phyloP scores from a whole-genome alignment of 2,888 invertebrate genomes.

The Yponomeuta cagnagella region DNA sequence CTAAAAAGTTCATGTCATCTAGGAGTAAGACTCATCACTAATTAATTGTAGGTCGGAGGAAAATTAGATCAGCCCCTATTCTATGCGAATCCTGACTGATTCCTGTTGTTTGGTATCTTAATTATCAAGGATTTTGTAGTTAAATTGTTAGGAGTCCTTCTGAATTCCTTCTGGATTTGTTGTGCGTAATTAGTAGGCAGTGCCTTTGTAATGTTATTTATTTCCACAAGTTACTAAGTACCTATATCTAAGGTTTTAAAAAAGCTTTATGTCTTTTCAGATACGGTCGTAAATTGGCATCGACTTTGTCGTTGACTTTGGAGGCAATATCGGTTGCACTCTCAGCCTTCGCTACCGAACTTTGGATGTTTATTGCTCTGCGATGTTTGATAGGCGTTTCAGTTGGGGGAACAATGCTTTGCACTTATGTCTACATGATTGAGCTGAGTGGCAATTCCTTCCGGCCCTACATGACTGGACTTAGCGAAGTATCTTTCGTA shows the following conservation, averaged over 20 bases:
- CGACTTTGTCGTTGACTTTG: slow-evolving; percentile 72
- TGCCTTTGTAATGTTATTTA: too few relatives aligned
- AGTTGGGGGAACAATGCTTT: slow-evolving; percentile 80
- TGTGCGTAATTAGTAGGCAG: too few relatives aligned
- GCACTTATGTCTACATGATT: slow-evolving; percentile 78
- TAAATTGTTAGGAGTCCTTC: too few relatives aligned
- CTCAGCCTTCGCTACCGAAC: slow-evolving; percentile 73
- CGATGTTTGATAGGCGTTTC: slow-evolving; percentile 77
- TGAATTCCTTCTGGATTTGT: too few relatives aligned
- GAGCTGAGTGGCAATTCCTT: slow-evolving; percentile 76
- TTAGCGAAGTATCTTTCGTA: slow-evolving; percentile 74
- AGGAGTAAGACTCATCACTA: too few relatives aligned
- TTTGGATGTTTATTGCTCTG: slow-evolving; percentile 75
- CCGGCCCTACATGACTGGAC: slow-evolving; percentile 71
- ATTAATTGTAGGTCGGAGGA: too few relatives aligned
- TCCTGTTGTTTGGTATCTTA: too few relatives aligned
- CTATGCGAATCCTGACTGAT: too few relatives aligned
- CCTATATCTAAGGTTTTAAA: background rate
- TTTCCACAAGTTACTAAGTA: too few relatives aligned
- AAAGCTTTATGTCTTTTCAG: slow-evolving; percentile 45
- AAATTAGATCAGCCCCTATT: too few relatives aligned
- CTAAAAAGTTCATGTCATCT: too few relatives aligned
- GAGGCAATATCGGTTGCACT: slow-evolving; percentile 72
- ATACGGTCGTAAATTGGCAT: slow-evolving; percentile 78
- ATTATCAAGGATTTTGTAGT: too few relatives aligned